Evolutionary conservation across 2,888 invertebrate species (phyloP), one percentile per base, ranked within the genome.

Genomic region (Cotesia congregata): DNA sequence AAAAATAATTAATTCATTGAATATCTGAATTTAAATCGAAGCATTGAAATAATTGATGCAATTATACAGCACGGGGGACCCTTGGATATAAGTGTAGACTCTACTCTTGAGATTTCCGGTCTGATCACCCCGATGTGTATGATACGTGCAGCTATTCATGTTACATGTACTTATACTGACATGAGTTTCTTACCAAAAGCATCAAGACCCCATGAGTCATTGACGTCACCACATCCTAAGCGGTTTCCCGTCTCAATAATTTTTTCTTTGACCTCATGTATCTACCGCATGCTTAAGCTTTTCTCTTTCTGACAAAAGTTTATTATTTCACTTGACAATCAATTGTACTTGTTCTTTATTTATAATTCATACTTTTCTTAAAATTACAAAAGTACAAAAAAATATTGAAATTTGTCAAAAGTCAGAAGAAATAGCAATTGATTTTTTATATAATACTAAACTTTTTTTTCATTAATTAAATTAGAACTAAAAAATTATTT

Each of bases 131-230:
- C 39, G 15, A 41, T 64, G 40, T 72, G 20, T 78, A 80, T 67
- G 4, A 76, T 84, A 83, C 84, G 84, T 84, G 84, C 80, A 65
- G 50, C 39, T 67, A 73, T 61, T 76, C 81, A 82, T 77, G 78
- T 41, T 38, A 41, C 59, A 20, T 20, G 1, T 12, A 12, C 50
- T 12, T 50, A 50, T 50, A 12, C 7, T 6, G 50, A 59, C 65
- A 12, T 67, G 30, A 41, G 17, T 67, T 41, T 77, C 76, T 78
- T 73, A 67, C 38, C 65, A 67, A 80, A 79, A 50, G 76, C 77
- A 78, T 78, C 72, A 77, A 59, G 67, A 74, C 70, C 67, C 64
- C 30, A 30, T 70, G 38, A 64, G 61, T 30, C 62, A 61, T 30
- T 80, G 80, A 80, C 80, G 80, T 80, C 80, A 79, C 50, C 50